A percentile compares a stretch with the other conserved stretches of the same genome.
Conservation (phyloP, 2,797 vertebrate species). For the Pseudopleuronectes americanus region DNA sequence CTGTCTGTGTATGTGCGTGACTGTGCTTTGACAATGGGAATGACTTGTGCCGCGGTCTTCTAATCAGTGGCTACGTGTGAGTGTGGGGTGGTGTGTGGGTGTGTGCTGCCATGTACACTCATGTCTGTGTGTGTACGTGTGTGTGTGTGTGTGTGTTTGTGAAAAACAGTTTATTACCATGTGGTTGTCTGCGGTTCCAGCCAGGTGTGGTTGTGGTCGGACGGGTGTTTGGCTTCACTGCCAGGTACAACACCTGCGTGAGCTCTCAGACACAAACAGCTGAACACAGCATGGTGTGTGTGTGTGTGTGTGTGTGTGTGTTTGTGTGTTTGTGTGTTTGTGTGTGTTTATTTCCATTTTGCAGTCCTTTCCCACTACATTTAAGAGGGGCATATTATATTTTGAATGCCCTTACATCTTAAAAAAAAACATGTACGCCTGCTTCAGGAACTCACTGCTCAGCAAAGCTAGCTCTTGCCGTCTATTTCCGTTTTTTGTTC, state of each 20-base stretch:
- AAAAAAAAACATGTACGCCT: too few species aligned
- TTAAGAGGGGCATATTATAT: too few species aligned
- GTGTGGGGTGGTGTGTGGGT: constrained; percentile 25
- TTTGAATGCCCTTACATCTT: too few species aligned
- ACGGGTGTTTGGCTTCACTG: constrained; percentile 44
- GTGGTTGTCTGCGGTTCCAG: constrained; percentile 68
- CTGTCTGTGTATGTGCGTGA: constrained; percentile 44
- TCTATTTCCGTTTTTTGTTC: too few species aligned
- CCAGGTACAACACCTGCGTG: constrained; percentile 68
- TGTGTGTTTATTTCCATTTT: too few species aligned
- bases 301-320: constrained; percentile 12
- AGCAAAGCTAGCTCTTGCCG: too few species aligned
- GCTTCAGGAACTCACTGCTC: too few species aligned
- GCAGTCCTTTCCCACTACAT: too few species aligned
- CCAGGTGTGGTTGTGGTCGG: constrained; percentile 71
- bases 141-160: constrained; percentile 23
- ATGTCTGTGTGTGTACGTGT: constrained; percentile 12
- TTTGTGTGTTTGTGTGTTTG: constrained; percentile 1
- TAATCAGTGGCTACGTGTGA: constrained; percentile 36
- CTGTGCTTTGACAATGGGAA: constrained; percentile 54
- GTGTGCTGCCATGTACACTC: constrained; percentile 41
- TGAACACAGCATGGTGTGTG: constrained; percentile 21
- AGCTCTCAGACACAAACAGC: constrained; percentile 41
- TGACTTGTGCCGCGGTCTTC: constrained; percentile 39
- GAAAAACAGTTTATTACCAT: constrained; percentile 43